These are phyloP conservation scores for Loripinus fragilis DNA, from an alignment of 2,888 invertebrate genomes.

Conservation along the genomic window DNA sequence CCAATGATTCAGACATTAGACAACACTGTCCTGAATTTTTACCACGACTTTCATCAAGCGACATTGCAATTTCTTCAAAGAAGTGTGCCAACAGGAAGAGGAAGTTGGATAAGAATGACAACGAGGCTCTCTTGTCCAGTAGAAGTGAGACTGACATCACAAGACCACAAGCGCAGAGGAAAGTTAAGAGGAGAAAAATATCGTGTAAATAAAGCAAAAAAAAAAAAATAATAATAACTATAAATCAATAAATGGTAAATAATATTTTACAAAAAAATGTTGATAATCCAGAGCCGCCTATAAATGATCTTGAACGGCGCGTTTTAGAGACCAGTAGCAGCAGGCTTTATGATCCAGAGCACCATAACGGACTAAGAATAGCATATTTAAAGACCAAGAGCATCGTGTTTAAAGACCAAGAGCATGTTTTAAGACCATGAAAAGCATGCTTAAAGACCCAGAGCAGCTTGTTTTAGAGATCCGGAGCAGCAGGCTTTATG, in stretches of 20 bases:
- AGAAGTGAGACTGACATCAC: conserved; percentile 3
- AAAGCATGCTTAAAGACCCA: too few species aligned
- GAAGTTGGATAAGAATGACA: not conserved
- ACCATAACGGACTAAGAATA: too few species aligned
- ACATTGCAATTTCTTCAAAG: not conserved
- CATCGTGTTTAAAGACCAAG: too few species aligned
- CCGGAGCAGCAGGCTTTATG: too few species aligned
- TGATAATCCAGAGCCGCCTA: too few species aligned
- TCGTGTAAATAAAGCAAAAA: not conserved
- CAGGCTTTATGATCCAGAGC: too few species aligned
- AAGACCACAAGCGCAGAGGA: not conserved
- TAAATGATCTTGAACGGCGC: too few species aligned
- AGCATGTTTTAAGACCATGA: too few species aligned
- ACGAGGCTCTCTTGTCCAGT: not conserved
- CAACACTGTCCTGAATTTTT: not conserved
- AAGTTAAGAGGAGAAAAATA: not conserved
- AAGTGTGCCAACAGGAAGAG: not conserved
- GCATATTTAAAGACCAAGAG: too few species aligned
- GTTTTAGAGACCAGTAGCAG: too few species aligned
- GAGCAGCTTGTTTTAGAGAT: too few species aligned
- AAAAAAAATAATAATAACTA: not conserved
- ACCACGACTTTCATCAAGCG: conserved; percentile 1
- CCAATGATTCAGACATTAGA: not conserved
- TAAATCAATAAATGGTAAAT: not conserved
- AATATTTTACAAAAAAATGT: too few species aligned